phyloP scores from a whole-genome alignment of 2,113 vertebrate species.

The Brachyistius frenatus region DNA sequence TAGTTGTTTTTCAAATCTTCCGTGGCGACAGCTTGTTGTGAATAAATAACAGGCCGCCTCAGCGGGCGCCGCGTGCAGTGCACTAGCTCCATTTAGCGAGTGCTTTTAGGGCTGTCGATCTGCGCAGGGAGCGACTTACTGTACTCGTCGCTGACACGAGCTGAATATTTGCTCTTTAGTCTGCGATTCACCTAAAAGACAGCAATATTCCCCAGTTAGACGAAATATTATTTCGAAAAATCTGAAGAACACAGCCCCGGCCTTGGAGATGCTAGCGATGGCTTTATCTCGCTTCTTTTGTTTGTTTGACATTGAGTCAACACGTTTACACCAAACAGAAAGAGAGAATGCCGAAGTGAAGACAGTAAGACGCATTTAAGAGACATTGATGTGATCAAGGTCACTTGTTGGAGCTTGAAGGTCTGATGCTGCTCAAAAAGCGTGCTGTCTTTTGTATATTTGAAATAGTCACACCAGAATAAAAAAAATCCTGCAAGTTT shows the following conservation, averaged over 20 bases:
- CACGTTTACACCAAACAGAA: too few relatives aligned
- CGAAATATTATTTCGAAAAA: neutral
- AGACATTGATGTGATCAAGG: too few relatives aligned
- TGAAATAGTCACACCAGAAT: neutral
- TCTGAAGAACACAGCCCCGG: neutral
- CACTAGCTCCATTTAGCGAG: constrained; percentile 26
- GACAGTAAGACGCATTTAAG: too few relatives aligned
- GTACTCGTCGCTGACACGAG: neutral
- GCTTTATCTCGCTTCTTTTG: neutral
- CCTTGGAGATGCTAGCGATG: neutral
- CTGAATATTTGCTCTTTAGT: constrained; percentile 19
- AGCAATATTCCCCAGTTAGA: neutral
- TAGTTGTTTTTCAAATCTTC: constrained; percentile 71
- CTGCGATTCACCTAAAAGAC: neutral
- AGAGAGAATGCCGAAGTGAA: too few relatives aligned
- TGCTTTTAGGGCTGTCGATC: constrained; percentile 5
- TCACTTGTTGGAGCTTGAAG: too few relatives aligned
- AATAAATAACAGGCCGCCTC: constrained; percentile 62
- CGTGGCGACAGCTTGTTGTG: constrained; percentile 56
- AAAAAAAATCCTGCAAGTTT: neutral
- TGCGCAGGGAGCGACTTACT: neutral
- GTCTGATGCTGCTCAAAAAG: too few relatives aligned
- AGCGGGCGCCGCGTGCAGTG: neutral
- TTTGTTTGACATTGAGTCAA: neutral
- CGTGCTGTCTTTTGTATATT: too few relatives aligned